Conservation (phyloP, 2,888 invertebrate genomes). For the Drosophila sordidula region DNA sequence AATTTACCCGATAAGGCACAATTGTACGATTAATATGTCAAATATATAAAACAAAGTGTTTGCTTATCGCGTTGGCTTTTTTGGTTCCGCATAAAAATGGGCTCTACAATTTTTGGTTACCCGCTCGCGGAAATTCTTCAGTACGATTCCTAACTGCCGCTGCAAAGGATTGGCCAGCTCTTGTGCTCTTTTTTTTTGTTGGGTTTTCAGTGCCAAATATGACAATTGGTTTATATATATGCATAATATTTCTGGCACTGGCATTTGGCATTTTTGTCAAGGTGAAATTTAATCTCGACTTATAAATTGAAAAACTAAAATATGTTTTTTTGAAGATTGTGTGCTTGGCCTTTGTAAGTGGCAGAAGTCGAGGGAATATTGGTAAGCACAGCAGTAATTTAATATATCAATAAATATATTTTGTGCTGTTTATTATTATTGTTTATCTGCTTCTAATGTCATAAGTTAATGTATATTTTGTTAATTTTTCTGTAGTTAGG, state of each 20-base stretch:
- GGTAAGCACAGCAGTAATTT: slow-evolving; percentile 16
- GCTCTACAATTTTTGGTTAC: slow-evolving; percentile 4
- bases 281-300: slow-evolving; percentile 9
- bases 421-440: no score
- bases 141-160: slow-evolving; percentile 31
- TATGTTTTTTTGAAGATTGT: slow-evolving; percentile 30
- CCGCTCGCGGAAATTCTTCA: slow-evolving; percentile 19
- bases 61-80: slow-evolving; percentile 46
- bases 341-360: slow-evolving; percentile 6
- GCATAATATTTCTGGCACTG: slow-evolving; percentile 35
- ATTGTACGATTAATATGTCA: slow-evolving; percentile 43
- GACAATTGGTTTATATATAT: slow-evolving; percentile 27
- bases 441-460: no score
- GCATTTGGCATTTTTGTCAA: slow-evolving; percentile 34
- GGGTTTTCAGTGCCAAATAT: slow-evolving; percentile 15
- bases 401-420: no score
- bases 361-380: slow-evolving; percentile 10
- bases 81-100: slow-evolving; percentile 24
- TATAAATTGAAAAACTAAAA: background rate
- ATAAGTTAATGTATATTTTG: no score
- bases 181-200: no score
- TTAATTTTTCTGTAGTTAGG: no score
- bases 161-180: slow-evolving; percentile 18
- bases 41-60: slow-evolving; percentile 21
- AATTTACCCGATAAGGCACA: slow-evolving; percentile 61